Evolutionary conservation across 2,113 vertebrate species (phyloP), one percentile per base, ranked within the genome.

Genomic region (Shinisaurus crocodilurus): DNA sequence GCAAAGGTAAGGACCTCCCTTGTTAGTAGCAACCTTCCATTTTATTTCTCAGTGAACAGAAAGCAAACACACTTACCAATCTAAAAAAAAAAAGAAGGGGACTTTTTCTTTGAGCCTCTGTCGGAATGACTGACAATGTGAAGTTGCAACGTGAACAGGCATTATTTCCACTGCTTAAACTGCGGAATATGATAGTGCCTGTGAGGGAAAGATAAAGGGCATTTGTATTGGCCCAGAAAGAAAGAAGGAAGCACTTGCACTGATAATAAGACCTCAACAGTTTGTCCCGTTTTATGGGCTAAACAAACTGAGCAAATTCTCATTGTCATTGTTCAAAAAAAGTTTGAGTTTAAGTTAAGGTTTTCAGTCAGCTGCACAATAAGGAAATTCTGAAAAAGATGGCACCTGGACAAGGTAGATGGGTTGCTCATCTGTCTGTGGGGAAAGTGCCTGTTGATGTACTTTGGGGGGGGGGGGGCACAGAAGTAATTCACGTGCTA

Each of bases 1-100:
- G 8, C 45, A 86, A 82, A 89, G 96, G 96, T 96, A 93, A 95
- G 96, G 2, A 83, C 20, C 72, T 1, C 0, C 20, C 1, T 60
- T 65, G 93, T 18, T 0, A 37, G 0, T 43, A 29, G n/a, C 0
- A 0, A 1, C 0, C 1, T 34, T 40, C 18, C 69, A 70, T 90
- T 86, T 79, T 70, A 15, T n/a, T 67, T 90, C 84, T 69, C 18
- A 82, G n/a, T 23, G 88, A 25, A 75, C 25, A 91, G 63, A 34
- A 79, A 85, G 63, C 1, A 0, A 91, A 50, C 63, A 18, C 6
- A 15, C 0, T 0, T 45, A n/a, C n/a, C n/a, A 79, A 45, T 18
- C 60, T 63, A 63, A 63, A 63, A 60, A 60, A 60, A 60, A 1
- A 9, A 16, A 0, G 6, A 77, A n/a, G 1, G 85, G 81, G 32